These are phyloP conservation scores for Drosophila macrospina DNA, from an alignment of 2,888 invertebrate genomes.

Conservation along the genomic window DNA sequence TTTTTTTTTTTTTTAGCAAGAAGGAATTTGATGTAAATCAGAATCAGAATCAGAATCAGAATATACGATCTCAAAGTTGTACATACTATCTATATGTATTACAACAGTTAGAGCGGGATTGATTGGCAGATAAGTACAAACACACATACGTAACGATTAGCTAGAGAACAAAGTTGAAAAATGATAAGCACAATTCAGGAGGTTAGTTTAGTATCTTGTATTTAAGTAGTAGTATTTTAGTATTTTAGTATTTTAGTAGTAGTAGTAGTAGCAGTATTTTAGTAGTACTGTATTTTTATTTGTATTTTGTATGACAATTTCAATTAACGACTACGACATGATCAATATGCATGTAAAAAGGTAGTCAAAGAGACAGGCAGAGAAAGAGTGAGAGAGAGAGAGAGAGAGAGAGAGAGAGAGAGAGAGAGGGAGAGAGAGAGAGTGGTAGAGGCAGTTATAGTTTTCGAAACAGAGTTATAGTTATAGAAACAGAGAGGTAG, in stretches of 20 bases:
- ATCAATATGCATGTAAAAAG: conserved; percentile 57
- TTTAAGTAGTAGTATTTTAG: conserved; percentile 22
- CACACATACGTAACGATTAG: conserved; percentile 67
- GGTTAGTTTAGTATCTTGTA: conserved; percentile 33
- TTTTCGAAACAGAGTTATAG: not conserved
- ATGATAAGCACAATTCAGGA: conserved; percentile 60
- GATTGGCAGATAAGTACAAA: conserved; percentile 53
- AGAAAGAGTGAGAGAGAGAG: conserved; percentile 11
- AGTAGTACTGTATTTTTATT: conserved; percentile 2
- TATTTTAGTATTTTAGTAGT: conserved; percentile 26
- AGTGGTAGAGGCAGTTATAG: conserved; percentile 9
- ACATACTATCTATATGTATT: conserved; percentile 56
- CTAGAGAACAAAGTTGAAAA: conserved; percentile 62
- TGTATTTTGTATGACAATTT: conserved; percentile 50
- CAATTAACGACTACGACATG: conserved; percentile 66
- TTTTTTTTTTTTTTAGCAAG: conserved; percentile 26
- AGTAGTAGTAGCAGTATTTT: conserved; percentile 13
- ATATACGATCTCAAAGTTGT: conserved; percentile 48
- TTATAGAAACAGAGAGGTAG: conserved; percentile 15
- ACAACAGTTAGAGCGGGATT: conserved; percentile 69
- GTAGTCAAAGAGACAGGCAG: conserved; percentile 21
- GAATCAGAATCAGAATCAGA: conserved; percentile 45
- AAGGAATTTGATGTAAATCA: conserved; percentile 26
- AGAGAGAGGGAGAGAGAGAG: conserved; percentile 21
- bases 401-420: conserved; percentile 6